Conservation (phyloP, 2,113 vertebrate genomes). For the Pterocles gutturalis region DNA sequence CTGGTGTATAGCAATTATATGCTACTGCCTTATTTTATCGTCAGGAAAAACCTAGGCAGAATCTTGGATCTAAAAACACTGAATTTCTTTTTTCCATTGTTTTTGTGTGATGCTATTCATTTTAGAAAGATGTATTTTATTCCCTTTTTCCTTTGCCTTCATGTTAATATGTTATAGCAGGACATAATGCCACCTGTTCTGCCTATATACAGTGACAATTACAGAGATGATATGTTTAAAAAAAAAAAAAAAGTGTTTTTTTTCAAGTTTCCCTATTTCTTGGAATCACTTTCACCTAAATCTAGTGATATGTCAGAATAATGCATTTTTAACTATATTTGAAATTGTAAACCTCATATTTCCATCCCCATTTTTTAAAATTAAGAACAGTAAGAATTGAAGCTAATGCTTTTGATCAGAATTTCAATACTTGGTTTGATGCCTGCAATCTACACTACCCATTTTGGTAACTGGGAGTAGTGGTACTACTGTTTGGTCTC, state of each 20-base stretch:
- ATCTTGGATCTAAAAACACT: not conserved
- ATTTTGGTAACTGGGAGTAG: not conserved
- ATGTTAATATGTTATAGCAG: not conserved
- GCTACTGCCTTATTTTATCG: not conserved
- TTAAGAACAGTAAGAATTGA: not conserved
- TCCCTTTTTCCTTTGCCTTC: not conserved
- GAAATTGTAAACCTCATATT: not conserved
- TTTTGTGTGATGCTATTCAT: not conserved
- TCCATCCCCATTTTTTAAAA: not conserved
- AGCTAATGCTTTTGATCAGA: not conserved
- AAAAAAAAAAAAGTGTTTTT: fast-evolving
- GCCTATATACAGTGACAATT: not conserved
- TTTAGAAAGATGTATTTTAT: not conserved
- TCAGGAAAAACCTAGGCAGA: not conserved
- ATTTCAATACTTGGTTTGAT: not conserved
- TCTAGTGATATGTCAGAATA: not conserved
- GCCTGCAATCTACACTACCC: not conserved
- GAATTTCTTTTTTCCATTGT: not conserved
- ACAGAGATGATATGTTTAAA: not conserved
- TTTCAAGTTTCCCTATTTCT: not conserved
- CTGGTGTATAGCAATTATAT: not conserved
- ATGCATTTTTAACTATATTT: not conserved
- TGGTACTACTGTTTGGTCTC: not conserved
- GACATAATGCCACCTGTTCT: not conserved
- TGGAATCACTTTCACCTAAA: not conserved